Evolutionary conservation across 2,888 invertebrate species (phyloP), one percentile per base, ranked within the genome.

Genomic region (Microplitis manilae): DNA sequence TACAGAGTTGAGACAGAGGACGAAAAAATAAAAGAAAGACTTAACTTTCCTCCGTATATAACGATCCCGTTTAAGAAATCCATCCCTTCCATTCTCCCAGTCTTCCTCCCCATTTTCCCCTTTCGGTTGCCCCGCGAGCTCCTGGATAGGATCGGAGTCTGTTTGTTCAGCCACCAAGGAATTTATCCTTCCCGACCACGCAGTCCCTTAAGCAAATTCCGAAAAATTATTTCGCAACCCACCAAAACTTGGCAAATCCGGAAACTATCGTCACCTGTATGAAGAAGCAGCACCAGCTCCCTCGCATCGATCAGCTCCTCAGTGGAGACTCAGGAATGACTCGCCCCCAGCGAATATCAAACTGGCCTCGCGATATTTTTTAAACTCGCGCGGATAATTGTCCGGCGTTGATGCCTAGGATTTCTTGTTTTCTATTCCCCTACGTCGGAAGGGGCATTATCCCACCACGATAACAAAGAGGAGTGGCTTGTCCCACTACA

Each of bases 51-150:
- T 84, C 87, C 84, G 85, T 85, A 86, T 77, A 73, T 88, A 88
- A 88, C 88, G 88, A 88, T 88, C 87, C 87, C 87, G 85, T 88
- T 88, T 88, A 88, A 88, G 87, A 86, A 88, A 30, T 30, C 30
- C 30, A 30, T 30, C 30, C 30, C 30, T 30, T 30, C 30, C 30
- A 30, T 30, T 30, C 86, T 85, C 84, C 65, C 74, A 68, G 77
- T 75, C 74, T 65, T 78, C 68, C 71, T 77, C 74, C 79, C 76
- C 77, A 73, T 73, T 76, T 79, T 82, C 84, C 84, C 84, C 82
- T 84, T 85, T 79, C 80, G 81, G 81, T 83, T 86, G 87, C 93
- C 92, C 92, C 30, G 30, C 30, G 30, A 30, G 30, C 30, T 30
- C 30, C 30, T 30, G 30, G 2, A 4, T 30, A 30, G 30, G 4